Base-by-base conservation (phyloP, 2,888 invertebrate genomes). In the Nomada fabriciana region DNA sequence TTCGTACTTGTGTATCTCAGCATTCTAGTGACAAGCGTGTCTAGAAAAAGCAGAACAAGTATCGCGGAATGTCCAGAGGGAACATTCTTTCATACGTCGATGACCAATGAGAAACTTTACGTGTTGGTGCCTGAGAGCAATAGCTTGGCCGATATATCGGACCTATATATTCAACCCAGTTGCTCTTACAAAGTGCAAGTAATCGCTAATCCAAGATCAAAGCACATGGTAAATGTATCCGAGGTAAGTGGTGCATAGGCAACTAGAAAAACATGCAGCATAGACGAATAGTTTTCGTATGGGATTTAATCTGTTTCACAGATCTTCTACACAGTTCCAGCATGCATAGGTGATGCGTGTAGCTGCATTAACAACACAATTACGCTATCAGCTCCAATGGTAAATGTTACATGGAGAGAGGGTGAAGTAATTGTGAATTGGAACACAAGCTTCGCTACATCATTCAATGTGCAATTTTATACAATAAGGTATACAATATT, bases 131-230 rank as follows among this genome's bases (percentile, higher is more conserved):
- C 93, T 25, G 87, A 89, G 83, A 88, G 86, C 74, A 75, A 86
- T 53, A 87, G 88, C 65, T 73, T 85, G 3, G 82, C 84, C 20
- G 87, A 86, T n/a, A 84, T 90, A 36, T 88, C 92, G 3, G 91
- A 92, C 59, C 50, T 92, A 10, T 87, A 86, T 59, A 85, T 93
- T 47, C 86, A 81, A 80, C 91, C 90, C 2, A 89, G 87, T 43
- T 93, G 93, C 73, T 81, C 90, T 0, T 93, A 93, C 47, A 87
- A 82, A 50, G 87, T 93, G 52, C 85, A 92, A 78, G 90, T 93
- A 60, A 85, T 88, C 53, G 91, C 92, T 4, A 92, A 93, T 89
- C 93, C 93, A 20, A 89, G 92, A 67, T 82, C 36, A 25, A 88
- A 88, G 73, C 76, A 82, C 1, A 77, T 63, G 9, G 42, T 61